Evolutionary conservation across 2,888 invertebrate species (phyloP).

Genomic region (Dendrolimus houi): DNA sequence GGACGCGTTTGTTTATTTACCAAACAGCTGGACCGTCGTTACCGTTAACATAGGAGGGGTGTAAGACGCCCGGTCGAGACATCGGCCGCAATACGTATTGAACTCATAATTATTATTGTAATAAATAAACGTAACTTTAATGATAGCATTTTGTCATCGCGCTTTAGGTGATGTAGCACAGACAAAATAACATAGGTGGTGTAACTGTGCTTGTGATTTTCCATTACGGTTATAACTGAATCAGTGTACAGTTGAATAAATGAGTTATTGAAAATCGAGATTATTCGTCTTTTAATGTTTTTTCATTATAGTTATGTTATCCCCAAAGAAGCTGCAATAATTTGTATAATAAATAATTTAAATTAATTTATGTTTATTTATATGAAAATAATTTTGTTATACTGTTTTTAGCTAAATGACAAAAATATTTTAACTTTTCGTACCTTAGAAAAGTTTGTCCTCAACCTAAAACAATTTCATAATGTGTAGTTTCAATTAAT

Average conservation of each 20-base stretch:
- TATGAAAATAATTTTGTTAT: no score
- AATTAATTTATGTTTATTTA: no score
- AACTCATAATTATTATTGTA: slow-evolving; percentile 21
- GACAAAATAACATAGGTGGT: slow-evolving; percentile 43
- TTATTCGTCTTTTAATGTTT: slow-evolving; percentile 18
- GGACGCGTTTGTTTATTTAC: slow-evolving; percentile 46
- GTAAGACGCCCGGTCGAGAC: slow-evolving; percentile 13
- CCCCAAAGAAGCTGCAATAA: no score
- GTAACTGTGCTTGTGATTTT: slow-evolving; percentile 63
- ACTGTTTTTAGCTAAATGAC: no score
- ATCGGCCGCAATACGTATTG: slow-evolving; percentile 5
- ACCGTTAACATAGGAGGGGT: slow-evolving; percentile 18
- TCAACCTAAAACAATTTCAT: no score
- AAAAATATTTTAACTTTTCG: no score
- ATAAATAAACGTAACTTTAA: slow-evolving; percentile 26
- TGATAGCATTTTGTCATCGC: slow-evolving; percentile 36
- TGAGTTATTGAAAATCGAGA: slow-evolving; percentile 57
- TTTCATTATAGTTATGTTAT: background rate
- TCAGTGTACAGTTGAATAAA: slow-evolving; percentile 74
- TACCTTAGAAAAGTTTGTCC: no score
- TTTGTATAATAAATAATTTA: no score
- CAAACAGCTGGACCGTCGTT: slow-evolving; percentile 30
- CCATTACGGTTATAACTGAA: slow-evolving; percentile 54
- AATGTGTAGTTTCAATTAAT: no score
- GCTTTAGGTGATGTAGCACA: slow-evolving; percentile 36